Evolutionary conservation across 2,113 vertebrate species (phyloP).

Genomic region (Argyrosomus japonicus): DNA sequence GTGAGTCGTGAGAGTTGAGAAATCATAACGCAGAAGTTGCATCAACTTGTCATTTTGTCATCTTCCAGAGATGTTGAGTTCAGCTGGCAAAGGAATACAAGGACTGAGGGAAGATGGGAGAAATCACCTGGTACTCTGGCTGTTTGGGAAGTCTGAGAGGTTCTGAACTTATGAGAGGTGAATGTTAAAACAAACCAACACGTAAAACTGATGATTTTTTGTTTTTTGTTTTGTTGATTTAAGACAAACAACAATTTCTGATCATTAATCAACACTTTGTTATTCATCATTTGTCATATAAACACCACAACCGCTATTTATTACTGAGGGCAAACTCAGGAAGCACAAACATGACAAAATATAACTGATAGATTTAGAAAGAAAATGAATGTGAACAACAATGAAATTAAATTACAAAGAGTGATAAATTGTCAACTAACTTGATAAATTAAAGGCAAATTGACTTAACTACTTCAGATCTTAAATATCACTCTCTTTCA

Average conservation of each 20-base stretch:
- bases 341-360: neutral
- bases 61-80: conserved; percentile 18
- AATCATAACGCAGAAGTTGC: conserved; percentile 27
- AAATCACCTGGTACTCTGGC: conserved; percentile 2
- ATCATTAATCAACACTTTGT: neutral
- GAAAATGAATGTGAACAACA: neutral
- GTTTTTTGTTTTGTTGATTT: neutral
- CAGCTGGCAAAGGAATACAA: neutral
- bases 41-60: conserved; percentile 4
- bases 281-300: neutral
- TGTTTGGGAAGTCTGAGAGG: conserved; percentile 6
- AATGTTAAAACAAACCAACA: conserved; percentile 19
- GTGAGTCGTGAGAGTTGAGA: conserved; percentile 23
- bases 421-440: neutral
- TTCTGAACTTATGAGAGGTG: neutral
- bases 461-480: neutral
- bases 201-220: neutral
- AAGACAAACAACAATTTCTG: neutral
- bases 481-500: neutral
- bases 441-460: neutral
- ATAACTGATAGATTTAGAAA: neutral
- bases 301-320: neutral
- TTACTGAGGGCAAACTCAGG: conserved; percentile 5
- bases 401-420: neutral
- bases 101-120: neutral